Evolutionary conservation across 2,888 invertebrate species (phyloP).

Genomic region (Drosophila pseudotalamancana): DNA sequence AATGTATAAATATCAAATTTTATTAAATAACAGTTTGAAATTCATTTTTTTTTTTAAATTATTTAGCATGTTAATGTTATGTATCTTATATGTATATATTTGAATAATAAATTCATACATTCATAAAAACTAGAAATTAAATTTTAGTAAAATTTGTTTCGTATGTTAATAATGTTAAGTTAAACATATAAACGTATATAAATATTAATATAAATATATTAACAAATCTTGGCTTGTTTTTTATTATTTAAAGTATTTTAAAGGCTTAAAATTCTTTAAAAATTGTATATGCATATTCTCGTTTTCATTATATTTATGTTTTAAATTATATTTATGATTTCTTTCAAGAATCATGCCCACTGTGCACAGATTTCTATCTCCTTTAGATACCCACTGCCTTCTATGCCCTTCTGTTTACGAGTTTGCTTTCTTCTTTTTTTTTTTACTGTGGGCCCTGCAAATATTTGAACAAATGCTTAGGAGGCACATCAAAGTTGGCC

Average conservation of each 20-base stretch:
- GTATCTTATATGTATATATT: not conserved
- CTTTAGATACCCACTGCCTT: slow-evolving; percentile 10
- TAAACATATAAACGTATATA: no score
- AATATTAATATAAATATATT: not conserved
- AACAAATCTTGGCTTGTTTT: no score
- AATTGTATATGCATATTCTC: no score
- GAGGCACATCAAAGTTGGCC: slow-evolving; percentile 40
- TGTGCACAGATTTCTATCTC: slow-evolving; percentile 17
- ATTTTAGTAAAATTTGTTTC: no score
- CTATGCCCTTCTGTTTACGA: slow-evolving; percentile 21
- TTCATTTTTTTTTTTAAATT: not conserved
- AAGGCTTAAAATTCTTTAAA: no score
- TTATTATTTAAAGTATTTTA: no score
- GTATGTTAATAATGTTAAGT: no score
- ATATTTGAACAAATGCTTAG: slow-evolving; percentile 71
- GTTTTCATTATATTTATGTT: not conserved
- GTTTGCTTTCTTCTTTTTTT: slow-evolving; percentile 7
- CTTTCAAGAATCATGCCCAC: not conserved
- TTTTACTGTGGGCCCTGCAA: slow-evolving; percentile 49
- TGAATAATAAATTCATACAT: not conserved
- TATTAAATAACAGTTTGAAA: no score
- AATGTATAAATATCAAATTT: no score
- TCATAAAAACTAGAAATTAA: no score
- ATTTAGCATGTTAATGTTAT: no score
- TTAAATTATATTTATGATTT: not conserved